Evolutionary conservation across 2,113 vertebrate genomes (phyloP), one percentile per base, ranked within the genome.

Genomic region (Semnornis frantzii): DNA sequence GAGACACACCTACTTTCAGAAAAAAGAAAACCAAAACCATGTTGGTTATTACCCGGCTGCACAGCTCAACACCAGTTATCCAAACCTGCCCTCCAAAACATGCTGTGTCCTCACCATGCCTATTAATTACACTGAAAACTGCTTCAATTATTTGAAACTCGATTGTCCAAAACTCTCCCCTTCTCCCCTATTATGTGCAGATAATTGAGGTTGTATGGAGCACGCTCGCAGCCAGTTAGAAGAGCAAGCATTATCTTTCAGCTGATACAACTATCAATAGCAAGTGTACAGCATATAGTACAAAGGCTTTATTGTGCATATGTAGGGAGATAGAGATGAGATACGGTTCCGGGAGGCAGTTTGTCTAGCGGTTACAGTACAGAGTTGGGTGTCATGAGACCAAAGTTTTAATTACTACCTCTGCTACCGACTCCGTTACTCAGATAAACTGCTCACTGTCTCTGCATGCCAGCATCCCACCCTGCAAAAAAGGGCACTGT

Each of bases 261-360:
- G 85, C 95, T 97, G 95, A 96, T 97, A 97, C 94, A 96, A 95
- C 93, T 96, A 95, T 97, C 96, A 97, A 96, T 95, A 96, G 90
- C 90, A 85, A 96, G 95, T 87, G 95, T 93, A 96, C 95, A 95
- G 90, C 94, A n/a, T 69, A 94, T 66, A 81, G 84, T 87, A 97
- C 97, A 97, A 97, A 96, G 90, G 94, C 83, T 94, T 95, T 96
- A 95, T 97, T 97, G 96, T 97, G 94, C 89, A 94, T 96, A 96
- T 92, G 95, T 62, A 95, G 91, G 84, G 84, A 97, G 96, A 97
- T 93, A 92, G 94, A 97, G 95, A 95, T 95, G 95, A 96, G 96
- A 95, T 96, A 97, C 0, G 37, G 90, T 77, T 92, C 81, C 0
- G 28, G 92, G 96, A 97, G 91, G 94, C 93, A 96, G 91, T 94